phyloP scores from a whole-genome alignment of 1,140 invertebrate genomes.

The Drosophila pallidifrons region DNA sequence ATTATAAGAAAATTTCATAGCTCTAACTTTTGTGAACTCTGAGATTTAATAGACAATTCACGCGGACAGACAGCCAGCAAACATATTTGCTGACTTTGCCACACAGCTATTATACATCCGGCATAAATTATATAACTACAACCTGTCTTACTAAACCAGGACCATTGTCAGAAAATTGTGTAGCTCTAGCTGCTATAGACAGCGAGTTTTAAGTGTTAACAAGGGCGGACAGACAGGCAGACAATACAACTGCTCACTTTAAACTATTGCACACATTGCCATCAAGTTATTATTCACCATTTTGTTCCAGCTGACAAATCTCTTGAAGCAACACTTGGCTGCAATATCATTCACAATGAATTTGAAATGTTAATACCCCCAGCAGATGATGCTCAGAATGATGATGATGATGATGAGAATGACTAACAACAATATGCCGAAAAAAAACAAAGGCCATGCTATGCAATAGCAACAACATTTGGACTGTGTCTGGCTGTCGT shows the following conservation, averaged over 20 bases:
- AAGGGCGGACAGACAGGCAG: too few relatives aligned
- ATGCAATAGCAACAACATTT: conserved; percentile 35
- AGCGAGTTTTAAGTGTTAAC: background rate
- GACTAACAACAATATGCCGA: conserved; percentile 60
- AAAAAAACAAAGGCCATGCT: conserved; percentile 19
- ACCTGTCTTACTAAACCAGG: too few relatives aligned
- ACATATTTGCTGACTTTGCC: too few relatives aligned
- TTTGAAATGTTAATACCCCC: conserved; percentile 51
- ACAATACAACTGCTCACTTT: background rate
- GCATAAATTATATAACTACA: too few relatives aligned
- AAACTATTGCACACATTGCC: conserved; percentile 9
- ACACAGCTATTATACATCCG: too few relatives aligned
- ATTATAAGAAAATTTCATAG: too few relatives aligned
- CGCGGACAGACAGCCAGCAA: too few relatives aligned
- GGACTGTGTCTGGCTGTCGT: conserved; percentile 36
- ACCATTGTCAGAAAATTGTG: too few relatives aligned
- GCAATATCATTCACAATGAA: conserved; percentile 34
- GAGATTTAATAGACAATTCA: background rate
- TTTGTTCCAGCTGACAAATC: conserved; percentile 28
- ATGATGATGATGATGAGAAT: conserved; percentile 33
- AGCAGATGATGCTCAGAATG: conserved; percentile 12
- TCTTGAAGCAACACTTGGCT: conserved; percentile 33
- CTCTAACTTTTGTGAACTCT: too few relatives aligned
- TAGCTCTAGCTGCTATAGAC: background rate
- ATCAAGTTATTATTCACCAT: background rate